These are phyloP conservation scores for Thripadectes ignobilis DNA, from an alignment of 2,797 vertebrate species.

Conservation along the genomic window DNA sequence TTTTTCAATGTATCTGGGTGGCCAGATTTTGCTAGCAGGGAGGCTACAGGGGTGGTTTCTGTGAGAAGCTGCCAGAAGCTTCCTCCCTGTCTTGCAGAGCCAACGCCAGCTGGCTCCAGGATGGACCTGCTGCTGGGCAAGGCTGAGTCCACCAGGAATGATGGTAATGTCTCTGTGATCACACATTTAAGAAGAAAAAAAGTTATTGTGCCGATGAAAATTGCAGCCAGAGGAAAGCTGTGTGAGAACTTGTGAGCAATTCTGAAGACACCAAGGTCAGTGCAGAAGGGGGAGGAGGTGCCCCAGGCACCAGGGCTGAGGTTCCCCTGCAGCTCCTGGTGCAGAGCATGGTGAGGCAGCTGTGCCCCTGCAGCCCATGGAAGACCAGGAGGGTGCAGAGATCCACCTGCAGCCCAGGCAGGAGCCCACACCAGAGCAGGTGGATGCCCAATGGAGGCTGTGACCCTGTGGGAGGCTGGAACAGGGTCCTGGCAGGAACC, in stretches of 20 bases:
- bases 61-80: too few relatives aligned
- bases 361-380: neutral
- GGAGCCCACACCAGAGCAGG: neutral
- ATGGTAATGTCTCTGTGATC: too few relatives aligned
- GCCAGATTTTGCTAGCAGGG: too few relatives aligned
- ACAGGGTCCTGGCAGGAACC: neutral
- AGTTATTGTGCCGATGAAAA: too few relatives aligned
- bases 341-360: neutral
- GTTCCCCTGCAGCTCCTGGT: neutral
- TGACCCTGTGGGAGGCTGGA: neutral
- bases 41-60: too few relatives aligned
- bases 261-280: neutral
- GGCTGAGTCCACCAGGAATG: too few relatives aligned
- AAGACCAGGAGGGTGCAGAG: neutral
- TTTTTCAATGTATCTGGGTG: neutral
- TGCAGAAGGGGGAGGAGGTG: neutral
- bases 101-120: too few relatives aligned
- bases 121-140: too few relatives aligned
- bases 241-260: neutral
- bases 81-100: too few relatives aligned
- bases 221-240: neutral
- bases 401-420: neutral
- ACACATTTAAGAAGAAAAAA: too few relatives aligned
- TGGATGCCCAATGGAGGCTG: neutral
- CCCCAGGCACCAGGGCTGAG: neutral